Conservation (phyloP, 2,113 vertebrate genomes). For the Lonchura striata region DNA sequence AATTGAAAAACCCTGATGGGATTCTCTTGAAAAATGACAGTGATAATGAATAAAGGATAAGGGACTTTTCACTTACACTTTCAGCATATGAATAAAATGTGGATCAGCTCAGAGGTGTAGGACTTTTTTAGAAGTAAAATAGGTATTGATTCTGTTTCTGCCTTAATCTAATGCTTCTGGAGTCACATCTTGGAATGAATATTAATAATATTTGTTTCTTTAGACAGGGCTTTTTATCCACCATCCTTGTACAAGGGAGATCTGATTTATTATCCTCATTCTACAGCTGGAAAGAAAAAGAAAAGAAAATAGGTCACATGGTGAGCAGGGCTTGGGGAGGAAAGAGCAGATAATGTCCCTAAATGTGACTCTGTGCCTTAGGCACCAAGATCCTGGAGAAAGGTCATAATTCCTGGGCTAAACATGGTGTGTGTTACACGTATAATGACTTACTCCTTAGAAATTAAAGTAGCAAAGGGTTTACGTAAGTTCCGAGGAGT, state of each 20-base stretch:
- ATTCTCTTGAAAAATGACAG: not conserved
- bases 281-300: not conserved
- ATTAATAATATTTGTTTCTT: not conserved
- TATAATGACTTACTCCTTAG: not conserved
- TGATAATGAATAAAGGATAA: slow-evolving; percentile 12
- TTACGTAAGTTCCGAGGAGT: not conserved
- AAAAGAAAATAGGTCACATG: accelerated
- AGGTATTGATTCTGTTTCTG: not conserved
- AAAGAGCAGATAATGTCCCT: not conserved
- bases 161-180: slow-evolving; percentile 8
- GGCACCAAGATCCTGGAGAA: not conserved
- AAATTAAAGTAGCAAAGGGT: not conserved
- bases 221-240: not conserved
- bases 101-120: not conserved
- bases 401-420: not conserved
- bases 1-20: slow-evolving; percentile 1
- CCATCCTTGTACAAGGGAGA: not conserved
- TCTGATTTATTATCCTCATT: not conserved
- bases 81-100: slow-evolving; percentile 8
- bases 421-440: accelerated
- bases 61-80: not conserved
- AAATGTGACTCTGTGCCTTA: not conserved
- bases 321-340: not conserved
- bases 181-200: not conserved
- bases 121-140: not conserved